Conservation (phyloP, 2,113 vertebrate genomes). For the Erythrocercus mccallii region DNA sequence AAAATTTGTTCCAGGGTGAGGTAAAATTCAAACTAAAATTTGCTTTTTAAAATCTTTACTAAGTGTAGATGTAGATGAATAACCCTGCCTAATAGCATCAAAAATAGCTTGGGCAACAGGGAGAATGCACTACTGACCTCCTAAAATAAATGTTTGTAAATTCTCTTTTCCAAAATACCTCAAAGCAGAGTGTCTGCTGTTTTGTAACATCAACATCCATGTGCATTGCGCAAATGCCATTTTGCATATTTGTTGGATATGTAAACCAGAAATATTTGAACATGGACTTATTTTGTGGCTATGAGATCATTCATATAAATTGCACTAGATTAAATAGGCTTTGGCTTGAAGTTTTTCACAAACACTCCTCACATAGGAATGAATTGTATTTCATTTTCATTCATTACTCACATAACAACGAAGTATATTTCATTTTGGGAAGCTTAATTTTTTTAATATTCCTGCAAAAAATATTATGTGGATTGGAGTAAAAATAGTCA, state of each 20-base stretch:
- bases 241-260: conserved; percentile 34
- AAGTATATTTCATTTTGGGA: conserved; percentile 40
- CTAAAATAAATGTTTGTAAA: conserved; percentile 74
- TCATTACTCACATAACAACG: neutral
- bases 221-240: conserved; percentile 17
- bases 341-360: neutral
- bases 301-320: conserved; percentile 60
- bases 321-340: neutral
- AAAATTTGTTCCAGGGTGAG: neutral
- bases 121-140: conserved; percentile 43
- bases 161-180: conserved; percentile 53
- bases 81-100: neutral
- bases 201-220: conserved; percentile 55
- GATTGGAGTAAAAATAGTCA: conserved; percentile 16
- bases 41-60: neutral
- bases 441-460: conserved; percentile 51
- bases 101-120: conserved; percentile 37
- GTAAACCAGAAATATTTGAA: conserved; percentile 29
- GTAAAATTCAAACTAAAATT: conserved; percentile 1
- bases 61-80: neutral
- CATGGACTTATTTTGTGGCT: conserved; percentile 11
- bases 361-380: neutral
- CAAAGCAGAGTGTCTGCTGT: neutral
- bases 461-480: conserved; percentile 28
- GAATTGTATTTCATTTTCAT: conserved; percentile 38